These are phyloP conservation scores for Theodoxus fluviatilis DNA, from an alignment of 2,888 invertebrate genomes.

Conservation along the genomic window DNA sequence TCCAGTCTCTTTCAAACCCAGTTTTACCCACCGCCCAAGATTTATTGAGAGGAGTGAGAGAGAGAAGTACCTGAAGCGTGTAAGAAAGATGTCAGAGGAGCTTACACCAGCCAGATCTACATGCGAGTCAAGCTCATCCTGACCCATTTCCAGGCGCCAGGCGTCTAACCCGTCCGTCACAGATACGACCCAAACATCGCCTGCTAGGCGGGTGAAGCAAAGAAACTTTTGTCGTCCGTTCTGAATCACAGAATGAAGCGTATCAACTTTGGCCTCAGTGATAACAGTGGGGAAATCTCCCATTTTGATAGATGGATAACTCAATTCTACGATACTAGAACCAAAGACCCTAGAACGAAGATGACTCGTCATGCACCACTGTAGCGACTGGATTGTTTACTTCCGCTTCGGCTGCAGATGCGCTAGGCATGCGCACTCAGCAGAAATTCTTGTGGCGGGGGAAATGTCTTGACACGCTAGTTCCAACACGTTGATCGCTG, in stretches of 20 bases:
- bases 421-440: too few species aligned
- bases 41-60: not conserved
- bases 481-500: slow-evolving; percentile 20
- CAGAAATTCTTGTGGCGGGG: slow-evolving; percentile 26
- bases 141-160: slow-evolving; percentile 51
- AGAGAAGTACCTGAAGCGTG: slow-evolving; percentile 45
- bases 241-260: slow-evolving; percentile 41
- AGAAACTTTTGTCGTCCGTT: slow-evolving; percentile 46
- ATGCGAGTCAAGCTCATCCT: slow-evolving; percentile 48
- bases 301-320: too few species aligned
- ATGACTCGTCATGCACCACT: too few species aligned
- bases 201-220: slow-evolving; percentile 45
- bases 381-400: too few species aligned
- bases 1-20: too few species aligned
- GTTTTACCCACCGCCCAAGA: too few species aligned
- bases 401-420: too few species aligned
- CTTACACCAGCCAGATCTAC: slow-evolving; percentile 46
- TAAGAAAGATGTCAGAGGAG: slow-evolving; percentile 45
- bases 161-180: slow-evolving; percentile 53
- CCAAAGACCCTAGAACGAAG: too few species aligned
- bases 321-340: too few species aligned
- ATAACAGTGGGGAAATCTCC: slow-evolving; percentile 35
- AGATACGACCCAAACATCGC: slow-evolving; percentile 41
- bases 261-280: slow-evolving; percentile 41
- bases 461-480: slow-evolving; percentile 29